Conservation (phyloP, 2,113 vertebrate genomes). For the Salvelinus alpinus region DNA sequence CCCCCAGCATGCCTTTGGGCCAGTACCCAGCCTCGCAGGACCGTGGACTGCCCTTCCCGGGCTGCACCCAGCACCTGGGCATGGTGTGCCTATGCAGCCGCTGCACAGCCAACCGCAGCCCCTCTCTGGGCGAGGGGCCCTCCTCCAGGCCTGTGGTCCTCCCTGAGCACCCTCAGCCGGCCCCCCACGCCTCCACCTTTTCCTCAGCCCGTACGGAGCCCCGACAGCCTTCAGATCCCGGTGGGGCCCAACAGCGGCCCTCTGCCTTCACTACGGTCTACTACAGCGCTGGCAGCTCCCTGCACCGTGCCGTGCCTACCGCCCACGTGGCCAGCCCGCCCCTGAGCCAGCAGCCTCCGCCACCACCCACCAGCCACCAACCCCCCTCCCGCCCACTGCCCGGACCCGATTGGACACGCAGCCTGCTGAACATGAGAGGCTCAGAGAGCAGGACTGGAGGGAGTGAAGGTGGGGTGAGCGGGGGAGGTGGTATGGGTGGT, state of each 20-base stretch:
- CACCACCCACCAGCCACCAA: slow-evolving; percentile 34
- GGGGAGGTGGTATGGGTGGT: slow-evolving; percentile 65
- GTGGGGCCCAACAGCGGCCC: slow-evolving; percentile 64
- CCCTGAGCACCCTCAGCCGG: slow-evolving; percentile 77
- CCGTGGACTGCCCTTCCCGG: slow-evolving; percentile 79
- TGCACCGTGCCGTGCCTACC: slow-evolving; percentile 79
- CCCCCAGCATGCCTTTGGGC: slow-evolving; percentile 81
- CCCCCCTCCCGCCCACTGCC: slow-evolving; percentile 64
- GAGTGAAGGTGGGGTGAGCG: slow-evolving; percentile 68
- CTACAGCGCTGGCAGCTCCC: slow-evolving; percentile 85
- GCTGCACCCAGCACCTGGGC: slow-evolving; percentile 95
- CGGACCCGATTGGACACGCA: slow-evolving; percentile 87
- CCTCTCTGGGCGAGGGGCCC: slow-evolving; percentile 75
- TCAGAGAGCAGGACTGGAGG: slow-evolving; percentile 53
- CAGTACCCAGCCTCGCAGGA: slow-evolving; percentile 85
- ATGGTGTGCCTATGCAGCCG: slow-evolving; percentile 93
- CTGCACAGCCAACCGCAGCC: slow-evolving; percentile 83
- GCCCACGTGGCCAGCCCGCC: slow-evolving; percentile 77
- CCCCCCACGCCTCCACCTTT: slow-evolving; percentile 83
- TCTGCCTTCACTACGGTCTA: slow-evolving; percentile 98
- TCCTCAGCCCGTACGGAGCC: slow-evolving; percentile 91
- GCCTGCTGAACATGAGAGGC: slow-evolving; percentile 78
- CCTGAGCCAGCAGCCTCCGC: slow-evolving; percentile 73
- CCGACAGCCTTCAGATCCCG: slow-evolving; percentile 73
- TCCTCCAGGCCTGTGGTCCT: slow-evolving; percentile 35